These are phyloP conservation scores for Hyperoplus lanceolatus DNA, from an alignment of 2,797 vertebrate genomes.

Conservation along the genomic window DNA sequence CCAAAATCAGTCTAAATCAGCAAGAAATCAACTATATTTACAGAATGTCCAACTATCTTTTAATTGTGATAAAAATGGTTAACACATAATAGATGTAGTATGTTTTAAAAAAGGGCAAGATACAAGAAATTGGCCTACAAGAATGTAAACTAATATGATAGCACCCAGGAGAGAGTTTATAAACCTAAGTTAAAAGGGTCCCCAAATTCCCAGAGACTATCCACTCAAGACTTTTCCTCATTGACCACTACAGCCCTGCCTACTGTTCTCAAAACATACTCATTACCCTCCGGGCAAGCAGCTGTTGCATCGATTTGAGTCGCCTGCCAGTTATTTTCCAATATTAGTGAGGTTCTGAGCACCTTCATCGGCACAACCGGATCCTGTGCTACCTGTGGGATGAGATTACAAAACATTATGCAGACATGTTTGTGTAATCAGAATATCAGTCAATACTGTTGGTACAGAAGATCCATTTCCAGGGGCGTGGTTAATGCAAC, in stretches of 20 bases:
- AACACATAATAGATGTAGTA: too few relatives aligned
- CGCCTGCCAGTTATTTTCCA: constrained; percentile 80
- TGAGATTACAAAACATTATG: not conserved
- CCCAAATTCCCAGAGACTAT: not conserved
- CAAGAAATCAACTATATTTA: too few relatives aligned
- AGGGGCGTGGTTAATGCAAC: not conserved
- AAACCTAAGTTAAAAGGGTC: not conserved
- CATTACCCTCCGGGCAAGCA: constrained; percentile 82
- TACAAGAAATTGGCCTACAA: too few relatives aligned
- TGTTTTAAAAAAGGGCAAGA: too few relatives aligned
- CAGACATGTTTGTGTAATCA: not conserved
- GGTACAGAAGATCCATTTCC: not conserved
- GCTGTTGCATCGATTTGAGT: constrained; percentile 79
- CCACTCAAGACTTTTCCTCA: not conserved
- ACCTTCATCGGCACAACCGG: constrained; percentile 75
- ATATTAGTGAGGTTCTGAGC: constrained; percentile 79
- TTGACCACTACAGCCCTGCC: too few relatives aligned
- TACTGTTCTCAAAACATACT: not conserved
- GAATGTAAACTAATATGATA: not conserved
- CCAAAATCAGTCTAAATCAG: too few relatives aligned
- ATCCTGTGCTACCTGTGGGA: constrained; percentile 73
- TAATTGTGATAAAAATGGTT: too few relatives aligned
- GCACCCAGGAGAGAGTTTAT: not conserved
- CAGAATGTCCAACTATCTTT: too few relatives aligned
- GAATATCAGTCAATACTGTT: not conserved